Conservation (phyloP, 2,797 vertebrate species). For the Amphiprion clarkii region DNA sequence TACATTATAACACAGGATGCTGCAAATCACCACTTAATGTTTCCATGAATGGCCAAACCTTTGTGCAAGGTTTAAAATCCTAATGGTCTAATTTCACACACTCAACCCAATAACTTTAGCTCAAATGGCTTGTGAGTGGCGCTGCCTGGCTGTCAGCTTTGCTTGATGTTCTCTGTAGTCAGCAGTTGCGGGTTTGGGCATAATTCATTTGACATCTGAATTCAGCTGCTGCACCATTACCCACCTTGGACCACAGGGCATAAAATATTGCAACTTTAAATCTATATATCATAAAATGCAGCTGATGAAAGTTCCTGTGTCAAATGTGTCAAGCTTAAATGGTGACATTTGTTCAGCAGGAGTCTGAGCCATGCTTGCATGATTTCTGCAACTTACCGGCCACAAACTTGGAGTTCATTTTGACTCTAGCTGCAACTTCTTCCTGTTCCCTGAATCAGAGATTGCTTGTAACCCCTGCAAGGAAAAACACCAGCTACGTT, state of each 20-base stretch:
- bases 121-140: slow-evolving; percentile 18
- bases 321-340: background rate
- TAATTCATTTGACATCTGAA: slow-evolving; percentile 45
- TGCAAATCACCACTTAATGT: slow-evolving; percentile 31
- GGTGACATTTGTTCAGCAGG: background rate
- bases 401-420: background rate
- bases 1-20: background rate
- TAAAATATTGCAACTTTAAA: slow-evolving; percentile 37
- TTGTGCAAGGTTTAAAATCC: slow-evolving; percentile 21
- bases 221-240: slow-evolving; percentile 31
- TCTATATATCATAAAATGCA: slow-evolving; percentile 22
- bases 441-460: background rate
- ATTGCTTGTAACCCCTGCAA: background rate
- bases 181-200: slow-evolving; percentile 39
- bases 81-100: background rate
- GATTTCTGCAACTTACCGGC: background rate
- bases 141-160: slow-evolving; percentile 1
- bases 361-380: background rate
- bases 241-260: slow-evolving; percentile 10
- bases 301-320: slow-evolving; percentile 17
- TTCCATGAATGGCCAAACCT: slow-evolving; percentile 10
- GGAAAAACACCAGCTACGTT: background rate
- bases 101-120: slow-evolving; percentile 17
- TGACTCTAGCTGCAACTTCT: background rate
- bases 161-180: slow-evolving; percentile 39